Evolutionary conservation across 2,888 invertebrate genomes (phyloP).

Genomic region (Drymonia ruficornis): DNA sequence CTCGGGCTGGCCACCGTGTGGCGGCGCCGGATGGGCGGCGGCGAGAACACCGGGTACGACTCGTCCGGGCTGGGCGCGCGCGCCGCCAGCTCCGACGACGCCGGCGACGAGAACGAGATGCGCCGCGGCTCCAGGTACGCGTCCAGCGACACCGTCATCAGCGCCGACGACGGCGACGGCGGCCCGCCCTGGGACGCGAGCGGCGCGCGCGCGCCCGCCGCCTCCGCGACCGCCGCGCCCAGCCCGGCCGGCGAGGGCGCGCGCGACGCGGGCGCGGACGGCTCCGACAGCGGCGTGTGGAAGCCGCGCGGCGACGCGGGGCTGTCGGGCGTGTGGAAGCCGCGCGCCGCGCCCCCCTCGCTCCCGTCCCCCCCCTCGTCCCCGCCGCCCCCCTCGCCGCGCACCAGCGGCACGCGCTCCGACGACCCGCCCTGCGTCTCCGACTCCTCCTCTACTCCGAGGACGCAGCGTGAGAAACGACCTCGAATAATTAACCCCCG

Average conservation of each 20-base stretch:
- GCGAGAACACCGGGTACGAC: slow-evolving; percentile 93
- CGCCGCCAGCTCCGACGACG: slow-evolving; percentile 88
- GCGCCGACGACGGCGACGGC: slow-evolving; percentile 93
- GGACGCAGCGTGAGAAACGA: slow-evolving; percentile 35
- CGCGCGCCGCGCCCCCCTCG: slow-evolving; percentile 74
- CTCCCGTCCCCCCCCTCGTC: too few relatives aligned
- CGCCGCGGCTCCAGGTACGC: slow-evolving; percentile 94
- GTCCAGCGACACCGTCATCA: slow-evolving; percentile 93
- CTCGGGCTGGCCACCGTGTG: slow-evolving; percentile 80
- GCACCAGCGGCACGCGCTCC: slow-evolving; percentile 72
- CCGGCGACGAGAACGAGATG: slow-evolving; percentile 92
- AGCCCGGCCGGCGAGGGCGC: slow-evolving; percentile 61
- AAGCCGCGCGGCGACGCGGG: slow-evolving; percentile 86
- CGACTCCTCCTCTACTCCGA: slow-evolving; percentile 60
- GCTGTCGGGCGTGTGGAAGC: slow-evolving; percentile 80
- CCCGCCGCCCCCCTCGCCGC: slow-evolving; percentile 56
- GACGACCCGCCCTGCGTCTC: slow-evolving; percentile 66
- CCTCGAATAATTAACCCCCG: slow-evolving; percentile 22
- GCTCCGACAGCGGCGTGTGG: slow-evolving; percentile 90
- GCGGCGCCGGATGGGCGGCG: slow-evolving; percentile 90
- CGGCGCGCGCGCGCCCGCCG: slow-evolving; percentile 68
- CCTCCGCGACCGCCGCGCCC: slow-evolving; percentile 84
- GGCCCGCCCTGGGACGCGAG: slow-evolving; percentile 71
- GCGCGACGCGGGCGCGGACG: slow-evolving; percentile 75
- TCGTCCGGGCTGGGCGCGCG: slow-evolving; percentile 90